Evolutionary conservation across 2,797 vertebrate species (phyloP), one percentile per base, ranked within the genome.

Genomic region (Scleropages formosus): DNA sequence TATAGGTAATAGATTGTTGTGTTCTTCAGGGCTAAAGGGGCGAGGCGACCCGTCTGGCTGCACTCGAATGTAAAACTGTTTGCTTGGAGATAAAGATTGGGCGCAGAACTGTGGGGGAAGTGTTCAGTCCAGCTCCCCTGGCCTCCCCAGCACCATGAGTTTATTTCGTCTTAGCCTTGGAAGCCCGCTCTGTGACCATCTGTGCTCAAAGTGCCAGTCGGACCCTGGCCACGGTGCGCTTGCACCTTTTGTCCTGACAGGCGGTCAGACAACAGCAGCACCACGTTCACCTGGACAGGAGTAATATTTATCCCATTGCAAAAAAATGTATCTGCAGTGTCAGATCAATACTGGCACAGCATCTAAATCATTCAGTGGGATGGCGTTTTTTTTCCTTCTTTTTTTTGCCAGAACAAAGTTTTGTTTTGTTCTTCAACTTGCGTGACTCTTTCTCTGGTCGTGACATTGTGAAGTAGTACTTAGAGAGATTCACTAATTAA

Each of bases 221-320:
- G 58, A 63, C 49, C 15, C n/a, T 58, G 24, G 15, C 72, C 26
- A 26, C 16, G 16, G 62, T 24, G 46, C 46, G 66, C 72, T 77
- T 15, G 59, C 44, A 61, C 46, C 49, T 53, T 62, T 12, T 22
- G 16, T 75, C 75, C 24, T 68, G 64, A 47, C 39, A 13, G 24
- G 24, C 24, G 58, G 63, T 88, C 87, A 86, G 81, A 75, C 80
- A 80, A 80, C 64, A n/a, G 53, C 71, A 47, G 51, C 77, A 77
- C 76, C 47, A 80, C 78, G 80, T 75, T 82, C 77, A 76, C 82
- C 85, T 80, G 83, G 78, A 84, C 87, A 84, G 84, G 85, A 84
- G 87, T 88, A 84, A 91, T 91, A 90, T 90, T 91, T 90, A 88
- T 90, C 84, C 84, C 81, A 51, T 80, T 76, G 75, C 75, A 80